phyloP scores from a whole-genome alignment of 2,797 vertebrate species.

The Lepidocolaptes lacrymiger region DNA sequence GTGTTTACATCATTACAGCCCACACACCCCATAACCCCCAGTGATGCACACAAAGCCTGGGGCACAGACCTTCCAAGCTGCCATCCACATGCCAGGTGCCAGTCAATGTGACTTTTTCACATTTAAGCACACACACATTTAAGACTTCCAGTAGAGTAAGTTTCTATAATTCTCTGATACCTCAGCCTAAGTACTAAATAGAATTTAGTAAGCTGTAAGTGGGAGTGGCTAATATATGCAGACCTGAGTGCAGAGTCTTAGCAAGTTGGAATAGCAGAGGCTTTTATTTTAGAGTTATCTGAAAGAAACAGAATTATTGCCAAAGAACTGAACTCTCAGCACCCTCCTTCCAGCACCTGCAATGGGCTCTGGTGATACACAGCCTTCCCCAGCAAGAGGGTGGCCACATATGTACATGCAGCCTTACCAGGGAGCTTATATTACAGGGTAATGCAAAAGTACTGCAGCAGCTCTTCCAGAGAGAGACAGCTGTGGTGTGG shows the following conservation, averaged over 20 bases:
- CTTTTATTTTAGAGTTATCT: conserved; percentile 4
- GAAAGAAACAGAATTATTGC: not conserved
- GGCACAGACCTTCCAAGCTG: not conserved
- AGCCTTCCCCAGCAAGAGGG: not conserved
- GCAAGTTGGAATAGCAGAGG: not conserved
- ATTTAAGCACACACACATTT: not conserved
- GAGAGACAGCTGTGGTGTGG: not conserved
- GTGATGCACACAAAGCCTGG: not conserved
- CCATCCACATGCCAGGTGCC: not conserved
- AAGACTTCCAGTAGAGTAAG: not conserved
- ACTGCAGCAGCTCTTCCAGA: not conserved
- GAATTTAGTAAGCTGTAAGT: not conserved
- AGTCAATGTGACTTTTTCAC: not conserved
- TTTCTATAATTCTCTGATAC: not conserved
- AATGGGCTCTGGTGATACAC: not conserved
- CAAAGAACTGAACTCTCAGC: not conserved
- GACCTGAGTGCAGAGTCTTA: not conserved
- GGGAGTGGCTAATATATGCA: not conserved
- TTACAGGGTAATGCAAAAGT: not conserved
- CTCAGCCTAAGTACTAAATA: not conserved
- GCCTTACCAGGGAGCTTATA: not conserved
- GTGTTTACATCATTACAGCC: not conserved
- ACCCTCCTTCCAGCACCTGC: not conserved
- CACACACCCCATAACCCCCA: accelerated
- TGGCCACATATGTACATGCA: accelerated